Evolutionary conservation across 2,888 invertebrate genomes (phyloP).

Genomic region (Scaptomyza cyrtandrae): DNA sequence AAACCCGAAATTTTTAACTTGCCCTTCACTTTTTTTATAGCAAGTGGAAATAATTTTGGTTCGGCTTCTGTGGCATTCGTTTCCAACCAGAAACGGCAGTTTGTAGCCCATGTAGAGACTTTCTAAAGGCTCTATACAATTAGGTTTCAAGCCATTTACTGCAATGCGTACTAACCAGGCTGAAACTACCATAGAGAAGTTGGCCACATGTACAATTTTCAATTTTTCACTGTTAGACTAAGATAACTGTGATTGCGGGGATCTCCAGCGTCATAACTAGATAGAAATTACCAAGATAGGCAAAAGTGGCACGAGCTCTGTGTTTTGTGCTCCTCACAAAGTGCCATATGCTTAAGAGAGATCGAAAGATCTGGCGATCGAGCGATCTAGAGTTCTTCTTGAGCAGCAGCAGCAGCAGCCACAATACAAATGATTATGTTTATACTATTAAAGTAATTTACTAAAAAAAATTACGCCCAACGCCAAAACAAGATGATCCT

Average conservation of each 20-base stretch:
- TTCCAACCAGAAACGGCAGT: slow-evolving; percentile 33
- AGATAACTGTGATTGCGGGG: slow-evolving; percentile 72
- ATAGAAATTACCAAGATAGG: slow-evolving; percentile 66
- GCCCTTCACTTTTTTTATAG: slow-evolving; percentile 23
- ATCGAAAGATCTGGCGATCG: slow-evolving; percentile 2
- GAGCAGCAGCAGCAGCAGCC: slow-evolving; percentile 63
- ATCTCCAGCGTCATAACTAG: slow-evolving; percentile 68
- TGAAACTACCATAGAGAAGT: slow-evolving; percentile 8
- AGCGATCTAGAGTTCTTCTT: slow-evolving; percentile 14
- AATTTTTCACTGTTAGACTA: slow-evolving; percentile 77
- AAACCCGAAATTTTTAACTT: neutral
- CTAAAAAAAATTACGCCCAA: slow-evolving; percentile 70
- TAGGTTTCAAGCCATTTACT: slow-evolving; percentile 27
- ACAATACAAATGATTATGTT: slow-evolving; percentile 82
- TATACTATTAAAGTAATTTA: slow-evolving; percentile 84
- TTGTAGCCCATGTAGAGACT: slow-evolving; percentile 37
- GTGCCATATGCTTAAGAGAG: slow-evolving; percentile 51
- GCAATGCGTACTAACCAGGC: slow-evolving; percentile 48
- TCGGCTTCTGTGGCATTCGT: slow-evolving; percentile 49
- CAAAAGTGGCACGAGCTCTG: slow-evolving; percentile 56
- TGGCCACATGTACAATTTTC: slow-evolving; percentile 70
- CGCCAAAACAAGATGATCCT: slow-evolving; percentile 69
- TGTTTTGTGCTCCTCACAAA: slow-evolving; percentile 12
- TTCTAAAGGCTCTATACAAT: slow-evolving; percentile 44
- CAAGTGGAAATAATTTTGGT: slow-evolving; percentile 28